Conservation (phyloP, 2,113 vertebrate genomes). For the Zingel zingel region DNA sequence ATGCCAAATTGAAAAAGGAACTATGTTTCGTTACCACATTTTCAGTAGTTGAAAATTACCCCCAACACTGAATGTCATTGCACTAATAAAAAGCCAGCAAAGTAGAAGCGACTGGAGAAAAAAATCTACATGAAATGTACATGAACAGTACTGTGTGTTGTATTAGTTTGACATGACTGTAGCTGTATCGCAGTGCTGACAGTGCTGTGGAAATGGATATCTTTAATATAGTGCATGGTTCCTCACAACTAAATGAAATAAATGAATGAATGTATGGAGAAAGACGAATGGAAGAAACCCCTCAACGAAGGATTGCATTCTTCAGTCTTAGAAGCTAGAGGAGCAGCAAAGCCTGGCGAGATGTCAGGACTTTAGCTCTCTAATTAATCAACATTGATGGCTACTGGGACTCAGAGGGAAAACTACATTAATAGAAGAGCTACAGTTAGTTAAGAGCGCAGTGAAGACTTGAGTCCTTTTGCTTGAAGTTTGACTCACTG, state of each 20-base stretch:
- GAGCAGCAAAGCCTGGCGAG: not conserved
- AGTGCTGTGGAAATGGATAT: not conserved
- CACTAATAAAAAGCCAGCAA: too few relatives aligned
- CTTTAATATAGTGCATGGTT: not conserved
- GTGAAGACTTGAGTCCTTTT: not conserved
- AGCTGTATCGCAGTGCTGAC: too few relatives aligned
- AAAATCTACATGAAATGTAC: too few relatives aligned
- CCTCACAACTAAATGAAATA: not conserved
- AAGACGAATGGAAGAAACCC: not conserved
- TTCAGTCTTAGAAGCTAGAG: not conserved
- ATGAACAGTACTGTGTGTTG: too few relatives aligned
- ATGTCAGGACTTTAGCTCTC: conserved; percentile 16
- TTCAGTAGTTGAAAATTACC: too few relatives aligned
- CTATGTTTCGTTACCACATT: too few relatives aligned
- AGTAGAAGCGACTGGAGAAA: too few relatives aligned
- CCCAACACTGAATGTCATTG: too few relatives aligned
- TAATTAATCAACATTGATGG: conserved; percentile 30
- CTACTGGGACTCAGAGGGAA: conserved; percentile 52
- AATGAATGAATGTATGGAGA: not conserved
- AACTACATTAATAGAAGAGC: conserved; percentile 34
- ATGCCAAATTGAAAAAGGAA: too few relatives aligned
- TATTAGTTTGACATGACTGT: too few relatives aligned
- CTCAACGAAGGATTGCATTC: not conserved
- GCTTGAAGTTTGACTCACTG: conserved; percentile 9
- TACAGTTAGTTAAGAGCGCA: conserved; percentile 21